Base-by-base conservation (phyloP, 1,140 invertebrate genomes). In the Drosophila carrolli region DNA sequence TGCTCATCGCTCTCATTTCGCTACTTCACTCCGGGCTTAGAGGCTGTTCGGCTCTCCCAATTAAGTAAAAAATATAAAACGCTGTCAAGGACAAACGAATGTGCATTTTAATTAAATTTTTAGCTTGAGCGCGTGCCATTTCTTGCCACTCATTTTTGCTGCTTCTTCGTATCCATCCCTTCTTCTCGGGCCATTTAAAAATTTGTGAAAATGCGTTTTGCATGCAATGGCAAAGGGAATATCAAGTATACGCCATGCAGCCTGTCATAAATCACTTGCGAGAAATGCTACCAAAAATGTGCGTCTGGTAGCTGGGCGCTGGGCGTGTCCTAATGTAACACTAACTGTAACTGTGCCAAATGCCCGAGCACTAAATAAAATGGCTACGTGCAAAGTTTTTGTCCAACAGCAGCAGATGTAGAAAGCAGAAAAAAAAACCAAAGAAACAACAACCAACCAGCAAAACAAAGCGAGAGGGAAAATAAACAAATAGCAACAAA, bases 101-200 rank as follows among this genome's bases (percentile, higher is more conserved):
- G 84, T 84, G 84, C 77, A 89, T 89, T 89, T 89, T 89, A 89
- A 89, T 89, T 89, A 89, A 89, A 89, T 89, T 89, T 89, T 68
- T 75, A 80, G 60, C 54, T 78, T 48, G 60, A 46, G 54, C 53
- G 48, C 61, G 41, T 58, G 43, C 13, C 19, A 50, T 48, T 54
- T 57, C 56, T 56, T 65, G 44, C 40, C 41, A 32, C 44, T 51
- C 38, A 46, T 53, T 40, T 47, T 38, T 56, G 37, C 54, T 51
- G 13, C 27, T 51, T 13, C 47, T 46, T 44, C 8, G 10, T n/a
- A 14, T 53, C n/a, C n/a, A 35, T 44, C 41, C 53, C 46, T 50
- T 53, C 59, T 41, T 35, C 19, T 62, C 51, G 58, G 55, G 77
- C 57, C 59, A 81, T 75, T 84, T 65, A 65, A 61, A 58, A 66